Evolutionary conservation across 2,113 vertebrate genomes (phyloP).

Genomic region (Cynoglossus semilaevis): DNA sequence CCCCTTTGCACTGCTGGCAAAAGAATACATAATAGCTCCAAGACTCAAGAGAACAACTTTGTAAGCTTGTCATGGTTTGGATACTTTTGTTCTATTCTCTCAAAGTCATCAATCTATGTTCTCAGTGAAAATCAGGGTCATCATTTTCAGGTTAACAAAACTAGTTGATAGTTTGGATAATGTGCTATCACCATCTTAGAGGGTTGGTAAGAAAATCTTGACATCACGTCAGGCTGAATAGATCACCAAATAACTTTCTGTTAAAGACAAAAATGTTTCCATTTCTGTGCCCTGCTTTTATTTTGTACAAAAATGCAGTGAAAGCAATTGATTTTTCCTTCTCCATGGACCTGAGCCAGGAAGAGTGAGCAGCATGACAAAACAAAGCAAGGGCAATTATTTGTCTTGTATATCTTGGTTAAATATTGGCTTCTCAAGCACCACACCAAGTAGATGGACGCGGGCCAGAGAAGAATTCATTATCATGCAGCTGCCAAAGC

Average conservation of each 20-base stretch:
- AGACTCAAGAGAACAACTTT: slow-evolving; percentile 61
- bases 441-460: slow-evolving; percentile 22
- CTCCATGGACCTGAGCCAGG: slow-evolving; percentile 24
- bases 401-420: slow-evolving; percentile 39
- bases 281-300: not conserved
- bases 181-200: slow-evolving; percentile 8
- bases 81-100: slow-evolving; percentile 48
- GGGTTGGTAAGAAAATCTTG: slow-evolving; percentile 11
- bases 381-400: slow-evolving; percentile 43
- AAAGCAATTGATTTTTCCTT: slow-evolving; percentile 27
- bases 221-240: too few species aligned
- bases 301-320: slow-evolving; percentile 14
- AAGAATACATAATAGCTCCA: slow-evolving; percentile 69
- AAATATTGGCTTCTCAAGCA: slow-evolving; percentile 53
- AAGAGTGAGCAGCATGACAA: slow-evolving; percentile 22
- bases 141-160: slow-evolving; percentile 44
- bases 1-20: slow-evolving; percentile 62
- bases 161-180: slow-evolving; percentile 23
- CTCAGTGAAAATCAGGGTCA: slow-evolving; percentile 28
- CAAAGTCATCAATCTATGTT: slow-evolving; percentile 38
- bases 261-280: slow-evolving; percentile 3
- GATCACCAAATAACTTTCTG: slow-evolving; percentile 21
- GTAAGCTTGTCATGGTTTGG: slow-evolving; percentile 64
- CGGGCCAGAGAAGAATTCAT: slow-evolving; percentile 45
- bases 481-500: slow-evolving; percentile 30